Percentiles rank a stretch among this genome's conserved stretches.
Conservation (phyloP, 2,888 invertebrate species). For the Nebria salina region DNA sequence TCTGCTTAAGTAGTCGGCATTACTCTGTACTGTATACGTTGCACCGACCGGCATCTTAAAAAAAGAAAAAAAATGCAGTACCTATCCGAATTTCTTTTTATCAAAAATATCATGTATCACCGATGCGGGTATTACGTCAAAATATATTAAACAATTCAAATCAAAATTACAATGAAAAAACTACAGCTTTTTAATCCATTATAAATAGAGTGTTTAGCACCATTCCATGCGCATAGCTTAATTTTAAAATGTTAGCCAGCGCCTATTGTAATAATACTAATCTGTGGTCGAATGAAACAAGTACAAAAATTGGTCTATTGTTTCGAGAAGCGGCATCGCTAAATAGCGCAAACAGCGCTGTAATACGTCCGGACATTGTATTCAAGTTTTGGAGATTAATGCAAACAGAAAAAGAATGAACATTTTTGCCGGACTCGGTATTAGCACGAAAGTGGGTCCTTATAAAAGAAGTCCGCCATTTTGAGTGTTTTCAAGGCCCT, state of each 20-base stretch:
- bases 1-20: conserved; percentile 35
- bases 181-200: too few species aligned
- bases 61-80: neutral
- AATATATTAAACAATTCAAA: neutral
- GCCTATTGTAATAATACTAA: too few species aligned
- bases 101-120: neutral
- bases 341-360: neutral
- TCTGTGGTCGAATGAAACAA: neutral
- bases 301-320: neutral
- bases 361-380: conserved; percentile 33
- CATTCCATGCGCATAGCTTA: too few species aligned
- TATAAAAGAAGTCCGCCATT: conserved; percentile 45
- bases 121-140: neutral
- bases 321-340: neutral
- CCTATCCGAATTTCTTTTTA: neutral
- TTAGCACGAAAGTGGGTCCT: conserved; percentile 13
- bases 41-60: neutral
- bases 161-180: neutral
- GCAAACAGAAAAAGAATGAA: conserved; percentile 26
- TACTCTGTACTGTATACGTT: conserved; percentile 16
- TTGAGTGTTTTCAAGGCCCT: conserved; percentile 41
- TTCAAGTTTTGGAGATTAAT: conserved; percentile 16
- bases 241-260: too few species aligned
- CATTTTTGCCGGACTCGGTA: conserved; percentile 23
- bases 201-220: too few species aligned